A percentile compares a stretch with the other conserved stretches of the same genome.
These are phyloP conservation scores for Lacerta bilineata DNA, from an alignment of 2,797 vertebrate genomes.

Conservation along the genomic window DNA sequence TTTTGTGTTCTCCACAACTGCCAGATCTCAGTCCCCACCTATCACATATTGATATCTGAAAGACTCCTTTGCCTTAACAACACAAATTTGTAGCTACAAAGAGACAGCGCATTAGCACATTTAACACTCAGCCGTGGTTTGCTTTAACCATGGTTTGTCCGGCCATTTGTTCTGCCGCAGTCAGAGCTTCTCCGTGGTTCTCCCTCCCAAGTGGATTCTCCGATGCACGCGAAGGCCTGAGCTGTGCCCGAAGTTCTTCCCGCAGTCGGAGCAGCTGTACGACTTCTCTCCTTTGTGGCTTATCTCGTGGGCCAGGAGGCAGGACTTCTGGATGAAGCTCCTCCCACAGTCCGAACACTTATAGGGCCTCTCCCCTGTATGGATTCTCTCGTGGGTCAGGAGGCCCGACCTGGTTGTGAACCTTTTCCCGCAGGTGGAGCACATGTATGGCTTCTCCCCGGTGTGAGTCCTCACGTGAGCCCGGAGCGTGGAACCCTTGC, in stretches of 20 bases:
- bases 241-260: conserved; percentile 62
- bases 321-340: conserved; percentile 54
- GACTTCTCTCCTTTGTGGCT: conserved; percentile 62
- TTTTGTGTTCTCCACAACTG: too few species aligned
- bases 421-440: not conserved
- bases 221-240: conserved; percentile 64
- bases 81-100: too few species aligned
- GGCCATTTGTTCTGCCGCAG: conserved; percentile 32
- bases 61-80: too few species aligned
- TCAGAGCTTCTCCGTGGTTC: conserved; percentile 71
- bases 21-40: too few species aligned
- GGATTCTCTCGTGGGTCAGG: not conserved
- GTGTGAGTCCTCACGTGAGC: not conserved
- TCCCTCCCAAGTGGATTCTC: conserved; percentile 66
- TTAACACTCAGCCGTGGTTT: too few species aligned
- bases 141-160: too few species aligned
- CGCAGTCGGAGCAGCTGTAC: conserved; percentile 61
- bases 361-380: too few species aligned
- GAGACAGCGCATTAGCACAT: too few species aligned
- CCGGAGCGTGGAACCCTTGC: not conserved
- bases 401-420: not conserved
- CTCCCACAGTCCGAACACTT: conserved; percentile 63
- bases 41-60: too few species aligned
- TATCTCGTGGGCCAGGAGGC: conserved; percentile 61
- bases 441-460: conserved; percentile 1